Evolutionary conservation across 2,113 vertebrate genomes (phyloP).

Genomic region (Rhinoderma darwinii): DNA sequence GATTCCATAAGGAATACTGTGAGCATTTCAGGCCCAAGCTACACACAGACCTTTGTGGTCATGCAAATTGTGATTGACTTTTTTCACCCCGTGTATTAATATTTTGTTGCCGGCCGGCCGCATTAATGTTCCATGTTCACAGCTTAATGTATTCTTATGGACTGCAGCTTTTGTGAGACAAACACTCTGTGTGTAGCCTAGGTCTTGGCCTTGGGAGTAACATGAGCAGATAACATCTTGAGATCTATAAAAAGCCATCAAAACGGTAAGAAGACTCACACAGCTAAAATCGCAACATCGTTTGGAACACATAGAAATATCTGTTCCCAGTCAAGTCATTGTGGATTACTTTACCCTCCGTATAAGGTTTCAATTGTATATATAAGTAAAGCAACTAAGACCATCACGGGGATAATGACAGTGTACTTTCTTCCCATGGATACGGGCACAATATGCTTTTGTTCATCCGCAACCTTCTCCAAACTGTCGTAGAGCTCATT

Average conservation of each 20-base stretch:
- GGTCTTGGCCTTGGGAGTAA: too few species aligned
- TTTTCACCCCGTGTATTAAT: too few species aligned
- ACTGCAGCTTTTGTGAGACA: background rate
- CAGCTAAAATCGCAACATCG: background rate
- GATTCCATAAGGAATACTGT: too few species aligned
- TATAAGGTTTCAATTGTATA: background rate
- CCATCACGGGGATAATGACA: background rate
- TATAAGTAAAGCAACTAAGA: background rate
- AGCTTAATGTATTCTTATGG: background rate
- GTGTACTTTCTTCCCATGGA: background rate
- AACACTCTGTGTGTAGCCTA: background rate
- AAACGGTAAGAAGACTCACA: background rate
- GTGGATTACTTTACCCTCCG: background rate
- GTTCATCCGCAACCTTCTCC: background rate
- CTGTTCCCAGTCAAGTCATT: background rate
- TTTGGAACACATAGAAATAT: background rate
- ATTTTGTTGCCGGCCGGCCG: too few species aligned
- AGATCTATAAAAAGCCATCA: background rate
- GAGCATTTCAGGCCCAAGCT: too few species aligned
- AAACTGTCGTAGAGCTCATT: constrained; percentile 15
- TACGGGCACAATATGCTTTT: constrained; percentile 22
- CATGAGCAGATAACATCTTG: too few species aligned
- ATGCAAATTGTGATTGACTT: too few species aligned
- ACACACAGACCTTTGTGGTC: too few species aligned
- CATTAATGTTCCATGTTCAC: too few species aligned